Percentiles rank a stretch among this genome's conserved stretches.
These are phyloP conservation scores for Scaptomyza pallida DNA, from an alignment of 1,140 invertebrate genomes.

Conservation along the genomic window DNA sequence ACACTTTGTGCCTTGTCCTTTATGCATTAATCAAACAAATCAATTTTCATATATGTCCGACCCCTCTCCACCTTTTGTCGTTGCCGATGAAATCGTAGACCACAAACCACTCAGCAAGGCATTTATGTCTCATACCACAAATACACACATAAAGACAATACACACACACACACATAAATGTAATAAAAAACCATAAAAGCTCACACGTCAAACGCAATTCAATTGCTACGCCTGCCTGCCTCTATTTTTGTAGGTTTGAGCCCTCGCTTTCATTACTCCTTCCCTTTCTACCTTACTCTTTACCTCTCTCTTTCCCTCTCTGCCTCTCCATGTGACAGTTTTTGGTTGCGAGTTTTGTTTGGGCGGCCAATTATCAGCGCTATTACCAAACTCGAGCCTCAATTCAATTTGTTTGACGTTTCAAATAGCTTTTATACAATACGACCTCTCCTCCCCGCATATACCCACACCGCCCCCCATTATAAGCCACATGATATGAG, in stretches of 20 bases:
- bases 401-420: slow-evolving; percentile 56
- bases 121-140: neutral
- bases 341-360: slow-evolving; percentile 16
- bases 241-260: neutral
- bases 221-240: slow-evolving; percentile 40
- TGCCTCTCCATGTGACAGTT: slow-evolving; percentile 27
- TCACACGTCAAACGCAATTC: slow-evolving; percentile 71
- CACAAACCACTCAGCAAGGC: slow-evolving; percentile 29
- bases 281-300: too few species aligned
- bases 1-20: slow-evolving; percentile 20
- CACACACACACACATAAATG: slow-evolving; percentile 59
- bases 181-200: slow-evolving; percentile 82
- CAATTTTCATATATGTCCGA: slow-evolving; percentile 66
- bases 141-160: neutral
- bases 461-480: neutral
- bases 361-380: slow-evolving; percentile 50
- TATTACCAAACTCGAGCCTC: slow-evolving; percentile 43
- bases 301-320: neutral
- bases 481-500: slow-evolving; percentile 38
- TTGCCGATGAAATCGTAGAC: slow-evolving; percentile 29
- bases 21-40: slow-evolving; percentile 77
- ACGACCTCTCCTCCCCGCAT: neutral
- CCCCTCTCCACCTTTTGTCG: neutral
- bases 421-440: slow-evolving; percentile 42
- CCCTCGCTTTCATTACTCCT: neutral